Evolutionary conservation across 2,888 invertebrate species (phyloP).

Genomic region (Pimpla rufipes): DNA sequence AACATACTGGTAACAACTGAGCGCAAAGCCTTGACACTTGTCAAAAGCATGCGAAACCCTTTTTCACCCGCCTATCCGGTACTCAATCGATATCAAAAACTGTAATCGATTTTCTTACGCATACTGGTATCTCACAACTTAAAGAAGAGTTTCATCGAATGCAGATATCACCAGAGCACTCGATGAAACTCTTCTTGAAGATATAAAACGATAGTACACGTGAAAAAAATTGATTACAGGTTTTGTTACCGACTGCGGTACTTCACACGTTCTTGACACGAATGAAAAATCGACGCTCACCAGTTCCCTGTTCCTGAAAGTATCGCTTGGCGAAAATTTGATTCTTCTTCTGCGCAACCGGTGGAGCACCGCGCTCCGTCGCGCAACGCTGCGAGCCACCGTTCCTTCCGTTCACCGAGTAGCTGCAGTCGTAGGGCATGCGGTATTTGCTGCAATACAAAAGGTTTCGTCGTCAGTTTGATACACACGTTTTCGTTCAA

Average conservation of each 20-base stretch:
- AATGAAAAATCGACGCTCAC: conserved; percentile 67
- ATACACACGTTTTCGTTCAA: neutral
- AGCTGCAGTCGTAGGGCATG: conserved; percentile 90
- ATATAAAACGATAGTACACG: too few relatives aligned
- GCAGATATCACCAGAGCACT: too few relatives aligned
- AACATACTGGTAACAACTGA: neutral
- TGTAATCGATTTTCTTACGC: too few relatives aligned
- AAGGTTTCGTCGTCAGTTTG: neutral
- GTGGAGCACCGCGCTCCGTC: conserved; percentile 87
- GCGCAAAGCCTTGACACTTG: neutral
- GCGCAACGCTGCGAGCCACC: conserved; percentile 85
- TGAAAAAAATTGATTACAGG: too few relatives aligned
- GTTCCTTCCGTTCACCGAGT: conserved; percentile 85
- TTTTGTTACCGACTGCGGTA: too few relatives aligned
- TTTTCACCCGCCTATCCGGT: too few relatives aligned
- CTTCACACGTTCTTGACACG: neutral
- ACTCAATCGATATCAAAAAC: too few relatives aligned
- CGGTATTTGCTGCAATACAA: conserved; percentile 88
- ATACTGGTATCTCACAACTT: too few relatives aligned
- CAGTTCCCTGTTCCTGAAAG: conserved; percentile 88
- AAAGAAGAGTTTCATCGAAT: too few relatives aligned
- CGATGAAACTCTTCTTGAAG: too few relatives aligned
- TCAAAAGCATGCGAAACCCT: too few relatives aligned
- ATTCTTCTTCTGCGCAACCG: conserved; percentile 95
- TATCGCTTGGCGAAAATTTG: conserved; percentile 96